A percentile compares a stretch with the other conserved stretches of the same genome.
Evolutionary conservation across 2,888 invertebrate species (phyloP).

Genomic region (Morpho helenor): DNA sequence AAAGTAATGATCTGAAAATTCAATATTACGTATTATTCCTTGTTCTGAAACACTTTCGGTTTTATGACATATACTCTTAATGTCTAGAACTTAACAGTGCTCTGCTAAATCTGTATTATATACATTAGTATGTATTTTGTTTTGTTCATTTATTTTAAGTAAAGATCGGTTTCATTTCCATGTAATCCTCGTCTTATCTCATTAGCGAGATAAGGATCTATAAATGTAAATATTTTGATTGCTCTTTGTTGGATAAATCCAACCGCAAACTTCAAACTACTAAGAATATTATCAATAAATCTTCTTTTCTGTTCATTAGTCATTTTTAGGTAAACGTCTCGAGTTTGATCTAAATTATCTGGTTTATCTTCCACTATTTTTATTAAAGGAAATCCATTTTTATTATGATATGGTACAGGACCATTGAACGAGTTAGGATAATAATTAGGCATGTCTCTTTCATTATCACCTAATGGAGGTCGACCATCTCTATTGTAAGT

Average conservation of each 20-base stretch:
- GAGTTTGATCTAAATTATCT: conserved; percentile 92
- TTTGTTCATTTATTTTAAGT: too few relatives aligned
- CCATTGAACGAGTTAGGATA: conserved; percentile 96
- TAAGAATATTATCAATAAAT: conserved; percentile 88
- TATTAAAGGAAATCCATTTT: conserved; percentile 70
- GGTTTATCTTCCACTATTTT: conserved; percentile 84
- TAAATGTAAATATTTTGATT: conserved; percentile 87
- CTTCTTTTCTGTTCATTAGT: conserved; percentile 85
- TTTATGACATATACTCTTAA: too few relatives aligned
- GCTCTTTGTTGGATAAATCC: conserved; percentile 77
- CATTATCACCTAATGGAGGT: conserved; percentile 86
- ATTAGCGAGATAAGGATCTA: conserved; percentile 87
- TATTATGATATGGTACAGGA: conserved; percentile 82
- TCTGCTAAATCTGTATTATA: too few relatives aligned
- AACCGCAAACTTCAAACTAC: conserved; percentile 84
- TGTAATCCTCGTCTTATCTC: conserved; percentile 30
- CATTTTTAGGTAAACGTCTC: conserved; percentile 87
- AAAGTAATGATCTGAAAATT: too few relatives aligned
- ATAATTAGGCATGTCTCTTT: conserved; percentile 93
- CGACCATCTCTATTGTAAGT: conserved; percentile 94
- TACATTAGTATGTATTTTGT: too few relatives aligned
- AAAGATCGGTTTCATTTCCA: neutral
- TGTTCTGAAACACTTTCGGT: too few relatives aligned
- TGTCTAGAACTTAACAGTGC: too few relatives aligned
- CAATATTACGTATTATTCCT: too few relatives aligned